Evolutionary conservation across 2,113 vertebrate species (phyloP).

Genomic region (Corvus hawaiiensis): DNA sequence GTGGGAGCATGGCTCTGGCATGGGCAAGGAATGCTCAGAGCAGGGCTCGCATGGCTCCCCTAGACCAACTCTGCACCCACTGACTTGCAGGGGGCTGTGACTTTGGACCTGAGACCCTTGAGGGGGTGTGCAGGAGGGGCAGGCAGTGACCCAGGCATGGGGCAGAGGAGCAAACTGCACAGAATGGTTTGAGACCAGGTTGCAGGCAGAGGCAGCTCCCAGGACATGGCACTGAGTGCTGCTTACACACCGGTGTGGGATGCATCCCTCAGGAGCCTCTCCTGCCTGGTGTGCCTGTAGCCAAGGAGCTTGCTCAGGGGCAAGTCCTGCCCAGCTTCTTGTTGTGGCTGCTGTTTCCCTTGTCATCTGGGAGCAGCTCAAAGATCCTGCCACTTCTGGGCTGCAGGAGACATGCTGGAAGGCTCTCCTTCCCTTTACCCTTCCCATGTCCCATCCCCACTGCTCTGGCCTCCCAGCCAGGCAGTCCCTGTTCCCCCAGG

Average conservation of each 20-base stretch:
- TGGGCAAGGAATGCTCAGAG: not conserved
- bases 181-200: not conserved
- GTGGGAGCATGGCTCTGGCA: not conserved
- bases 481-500: not conserved
- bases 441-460: not conserved
- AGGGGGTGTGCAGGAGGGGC: not conserved
- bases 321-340: not conserved
- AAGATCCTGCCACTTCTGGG: not conserved
- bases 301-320: not conserved
- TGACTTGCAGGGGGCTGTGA: not conserved
- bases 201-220: not conserved
- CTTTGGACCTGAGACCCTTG: not conserved
- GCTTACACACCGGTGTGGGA: rapidly evolving
- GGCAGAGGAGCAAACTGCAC: not conserved
- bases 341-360: not conserved
- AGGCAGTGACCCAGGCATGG: rapidly evolving
- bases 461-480: not conserved
- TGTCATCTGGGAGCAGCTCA: not conserved
- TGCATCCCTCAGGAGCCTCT: not conserved
- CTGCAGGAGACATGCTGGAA: not conserved
- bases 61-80: rapidly evolving
- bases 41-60: rapidly evolving
- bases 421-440: not conserved
- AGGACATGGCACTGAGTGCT: not conserved
- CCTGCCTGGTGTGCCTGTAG: not conserved